Base-by-base conservation (phyloP, 1,140 invertebrate genomes). In the Drosophila ogumai region DNA sequence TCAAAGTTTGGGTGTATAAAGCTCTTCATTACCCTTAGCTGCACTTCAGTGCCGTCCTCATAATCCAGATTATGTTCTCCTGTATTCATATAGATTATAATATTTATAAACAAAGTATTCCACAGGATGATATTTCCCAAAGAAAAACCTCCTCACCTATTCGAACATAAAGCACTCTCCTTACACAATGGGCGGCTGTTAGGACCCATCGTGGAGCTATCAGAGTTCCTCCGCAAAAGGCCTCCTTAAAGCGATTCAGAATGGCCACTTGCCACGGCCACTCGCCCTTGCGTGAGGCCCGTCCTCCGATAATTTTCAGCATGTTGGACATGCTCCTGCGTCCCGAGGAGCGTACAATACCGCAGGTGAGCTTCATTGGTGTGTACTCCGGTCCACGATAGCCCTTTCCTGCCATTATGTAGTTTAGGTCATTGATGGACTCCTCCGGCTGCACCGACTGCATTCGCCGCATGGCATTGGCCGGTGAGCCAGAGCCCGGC, bases 251-350 rank as follows among this genome's bases (percentile, higher is more conserved):
- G 88, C 95, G 94, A 92, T 98, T 98, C 28, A 98, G 93, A 17
- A 99, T 95, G 41, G 97, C 97, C 17, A 98, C 97, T 94, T 98
- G 96, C 98, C 98, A 99, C 0, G 97, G 97, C 98, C 98, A 99
- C 82, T 95, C 95, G 10, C 97, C 96, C 69, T 95, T 95, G 6
- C 93, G 92, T 0, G 97, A 94, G 55, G 96, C 95, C 47, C 94
- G 93, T 0, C 98, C 98, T 0, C 98, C 98, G 47, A 99, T 97
- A 32, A 99, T 98, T 74, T 96, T 95, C 38, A 96, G 90, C 94
- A 95, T 95, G 47, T 94, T 81, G 17, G 93, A 87, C 91, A 94
- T 91, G 69, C 92, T 93, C 15, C 87, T 80, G 44, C 87, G 55
- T 5, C 59, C 92, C 63, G 38, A 79, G 19, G 92, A 88, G 2